Percentiles rank a stretch among this genome's conserved stretches.
Evolutionary conservation across 1,140 invertebrate species (phyloP).

Genomic region (Cylas formicarius): DNA sequence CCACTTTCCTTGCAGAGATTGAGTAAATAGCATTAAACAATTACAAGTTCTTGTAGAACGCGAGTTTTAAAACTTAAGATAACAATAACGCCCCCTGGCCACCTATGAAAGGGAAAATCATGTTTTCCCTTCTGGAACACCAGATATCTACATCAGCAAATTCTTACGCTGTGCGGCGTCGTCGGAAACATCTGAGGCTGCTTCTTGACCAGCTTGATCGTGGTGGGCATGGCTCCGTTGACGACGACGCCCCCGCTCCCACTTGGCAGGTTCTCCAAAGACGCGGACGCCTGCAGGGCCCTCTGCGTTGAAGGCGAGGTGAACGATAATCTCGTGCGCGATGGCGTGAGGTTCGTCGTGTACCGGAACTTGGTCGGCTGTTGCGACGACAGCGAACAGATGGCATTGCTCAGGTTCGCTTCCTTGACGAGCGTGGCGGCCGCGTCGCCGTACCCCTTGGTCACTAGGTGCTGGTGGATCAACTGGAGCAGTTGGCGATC

Average conservation of each 20-base stretch:
- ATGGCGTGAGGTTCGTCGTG: slow-evolving; percentile 41
- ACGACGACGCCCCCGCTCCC: slow-evolving; percentile 4
- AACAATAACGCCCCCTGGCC: no score
- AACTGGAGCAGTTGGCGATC: slow-evolving; percentile 87
- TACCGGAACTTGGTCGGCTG: slow-evolving; percentile 52
- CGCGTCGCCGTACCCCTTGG: slow-evolving; percentile 65
- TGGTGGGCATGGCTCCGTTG: slow-evolving; percentile 10
- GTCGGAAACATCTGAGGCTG: not conserved
- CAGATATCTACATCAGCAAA: no score
- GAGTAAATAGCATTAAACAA: no score
- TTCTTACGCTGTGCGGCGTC: not conserved
- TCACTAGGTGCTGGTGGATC: slow-evolving; percentile 80
- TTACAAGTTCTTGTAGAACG: no score
- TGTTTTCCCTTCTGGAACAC: no score
- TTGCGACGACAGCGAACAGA: slow-evolving; percentile 41
- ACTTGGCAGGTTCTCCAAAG: not conserved
- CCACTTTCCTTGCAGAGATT: no score
- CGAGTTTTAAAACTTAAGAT: no score
- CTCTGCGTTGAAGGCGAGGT: slow-evolving; percentile 15
- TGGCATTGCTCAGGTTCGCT: slow-evolving; percentile 51
- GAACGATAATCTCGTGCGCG: slow-evolving; percentile 35
- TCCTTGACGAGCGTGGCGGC: slow-evolving; percentile 70
- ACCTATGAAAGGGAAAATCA: no score
- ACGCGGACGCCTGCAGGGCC: not conserved
- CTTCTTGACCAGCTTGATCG: slow-evolving; percentile 14